Conservation (phyloP, 2,797 vertebrate species). For the Dromococcyx pavoninus region DNA sequence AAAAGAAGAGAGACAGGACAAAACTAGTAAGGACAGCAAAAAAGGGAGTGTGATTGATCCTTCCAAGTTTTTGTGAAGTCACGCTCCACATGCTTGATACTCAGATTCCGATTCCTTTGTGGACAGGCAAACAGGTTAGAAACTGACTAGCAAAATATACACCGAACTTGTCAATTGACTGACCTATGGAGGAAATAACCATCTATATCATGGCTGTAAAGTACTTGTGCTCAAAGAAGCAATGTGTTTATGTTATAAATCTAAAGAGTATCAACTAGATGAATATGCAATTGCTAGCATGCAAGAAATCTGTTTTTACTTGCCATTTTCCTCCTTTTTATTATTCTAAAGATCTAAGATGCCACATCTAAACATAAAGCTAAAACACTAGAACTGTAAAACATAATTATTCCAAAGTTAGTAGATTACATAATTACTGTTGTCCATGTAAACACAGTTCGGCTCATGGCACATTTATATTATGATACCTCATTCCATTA, state of each 20-base stretch:
- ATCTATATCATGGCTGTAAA: not conserved
- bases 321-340: not conserved
- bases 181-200: not conserved
- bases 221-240: not conserved
- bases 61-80: not conserved
- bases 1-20: not conserved
- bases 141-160: not conserved
- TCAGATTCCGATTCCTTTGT: not conserved
- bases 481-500: not conserved
- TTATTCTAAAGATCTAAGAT: not conserved
- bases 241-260: not conserved
- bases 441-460: not conserved
- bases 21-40: not conserved
- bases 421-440: not conserved
- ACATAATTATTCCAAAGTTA: not conserved
- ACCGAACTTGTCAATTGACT: not conserved
- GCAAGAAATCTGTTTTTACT: not conserved
- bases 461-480: not conserved
- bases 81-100: not conserved
- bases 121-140: not conserved
- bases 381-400: not conserved
- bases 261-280: not conserved
- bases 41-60: not conserved
- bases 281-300: not conserved
- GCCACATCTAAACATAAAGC: not conserved